Percentiles rank a stretch among this genome's conserved stretches.
These are phyloP conservation scores for Caenorhabditis macrosperma DNA, from an alignment of 2,888 invertebrate species.

Conservation along the genomic window DNA sequence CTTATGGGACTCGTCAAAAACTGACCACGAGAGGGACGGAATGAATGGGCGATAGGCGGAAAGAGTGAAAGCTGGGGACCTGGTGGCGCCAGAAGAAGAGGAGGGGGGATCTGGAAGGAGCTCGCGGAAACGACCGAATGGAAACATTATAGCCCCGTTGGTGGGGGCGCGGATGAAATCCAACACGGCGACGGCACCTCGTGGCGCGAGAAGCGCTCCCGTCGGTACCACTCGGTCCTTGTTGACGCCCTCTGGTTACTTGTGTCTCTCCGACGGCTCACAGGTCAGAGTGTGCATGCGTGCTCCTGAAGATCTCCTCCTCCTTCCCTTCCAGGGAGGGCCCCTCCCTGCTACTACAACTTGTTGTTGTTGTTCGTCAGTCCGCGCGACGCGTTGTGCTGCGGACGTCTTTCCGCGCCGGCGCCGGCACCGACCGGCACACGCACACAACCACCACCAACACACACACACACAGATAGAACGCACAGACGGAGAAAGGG, in stretches of 20 bases:
- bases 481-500: slow-evolving; percentile 9
- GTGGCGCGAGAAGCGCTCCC: not conserved
- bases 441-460: slow-evolving; percentile 19
- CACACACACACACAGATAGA: slow-evolving; percentile 6
- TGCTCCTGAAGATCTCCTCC: slow-evolving; percentile 4
- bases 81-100: not conserved
- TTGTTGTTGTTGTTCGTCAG: slow-evolving; percentile 48
- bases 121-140: slow-evolving; percentile 4
- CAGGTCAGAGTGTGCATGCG: slow-evolving; percentile 9
- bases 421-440: slow-evolving; percentile 52
- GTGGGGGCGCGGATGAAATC: slow-evolving; percentile 16
- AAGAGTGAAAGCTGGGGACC: slow-evolving; percentile 7
- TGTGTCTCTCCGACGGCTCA: not conserved
- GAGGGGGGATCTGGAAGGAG: not conserved
- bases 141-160: not conserved
- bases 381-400: slow-evolving; percentile 21
- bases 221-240: slow-evolving; percentile 15
- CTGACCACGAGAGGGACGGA: slow-evolving; percentile 16
- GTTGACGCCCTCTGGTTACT: slow-evolving; percentile 12
- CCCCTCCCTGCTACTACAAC: slow-evolving; percentile 12
- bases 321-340: slow-evolving; percentile 1
- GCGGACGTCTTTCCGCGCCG: slow-evolving; percentile 30
- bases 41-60: not conserved
- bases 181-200: slow-evolving; percentile 13
- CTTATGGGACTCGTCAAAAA: slow-evolving; percentile 31